A percentile compares a stretch with the other conserved stretches of the same genome.
Conservation (phyloP, 2,113 vertebrate species). For the Xiphias gladius region DNA sequence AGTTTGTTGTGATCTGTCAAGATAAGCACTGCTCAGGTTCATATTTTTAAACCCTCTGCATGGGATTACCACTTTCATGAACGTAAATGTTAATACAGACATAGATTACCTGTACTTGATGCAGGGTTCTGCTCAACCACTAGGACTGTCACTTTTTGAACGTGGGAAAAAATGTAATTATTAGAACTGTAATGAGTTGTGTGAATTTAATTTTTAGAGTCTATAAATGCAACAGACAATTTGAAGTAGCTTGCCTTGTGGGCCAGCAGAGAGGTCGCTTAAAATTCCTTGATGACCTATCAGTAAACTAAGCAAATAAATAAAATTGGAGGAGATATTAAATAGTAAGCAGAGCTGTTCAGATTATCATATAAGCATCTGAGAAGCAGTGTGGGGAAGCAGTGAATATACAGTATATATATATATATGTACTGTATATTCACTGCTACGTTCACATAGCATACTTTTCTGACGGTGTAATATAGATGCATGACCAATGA, state of each 20-base stretch:
- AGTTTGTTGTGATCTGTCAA: slow-evolving; percentile 10
- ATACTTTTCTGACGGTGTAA: no score
- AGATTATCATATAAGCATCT: neutral
- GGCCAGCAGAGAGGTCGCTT: no score
- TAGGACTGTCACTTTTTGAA: neutral
- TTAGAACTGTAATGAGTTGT: no score
- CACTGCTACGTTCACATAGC: no score
- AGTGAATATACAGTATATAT: no score
- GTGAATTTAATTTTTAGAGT: no score
- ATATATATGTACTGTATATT: no score
- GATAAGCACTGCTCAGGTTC: neutral
- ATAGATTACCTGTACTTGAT: no score
- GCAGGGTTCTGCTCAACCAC: no score
- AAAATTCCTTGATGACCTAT: neutral
- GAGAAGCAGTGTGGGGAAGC: neutral
- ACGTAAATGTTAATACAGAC: neutral
- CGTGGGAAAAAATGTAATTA: no score
- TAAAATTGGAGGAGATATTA: neutral
- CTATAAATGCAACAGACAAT: neutral
- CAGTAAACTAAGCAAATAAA: neutral
- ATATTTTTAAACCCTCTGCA: neutral
- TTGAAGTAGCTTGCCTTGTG: neutral
- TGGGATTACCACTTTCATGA: neutral
- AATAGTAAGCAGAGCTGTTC: neutral
- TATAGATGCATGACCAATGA: no score